A percentile compares a stretch with the other conserved stretches of the same genome.
Conservation (phyloP, 1,140 invertebrate species). For the Luehdorfia chinensis region DNA sequence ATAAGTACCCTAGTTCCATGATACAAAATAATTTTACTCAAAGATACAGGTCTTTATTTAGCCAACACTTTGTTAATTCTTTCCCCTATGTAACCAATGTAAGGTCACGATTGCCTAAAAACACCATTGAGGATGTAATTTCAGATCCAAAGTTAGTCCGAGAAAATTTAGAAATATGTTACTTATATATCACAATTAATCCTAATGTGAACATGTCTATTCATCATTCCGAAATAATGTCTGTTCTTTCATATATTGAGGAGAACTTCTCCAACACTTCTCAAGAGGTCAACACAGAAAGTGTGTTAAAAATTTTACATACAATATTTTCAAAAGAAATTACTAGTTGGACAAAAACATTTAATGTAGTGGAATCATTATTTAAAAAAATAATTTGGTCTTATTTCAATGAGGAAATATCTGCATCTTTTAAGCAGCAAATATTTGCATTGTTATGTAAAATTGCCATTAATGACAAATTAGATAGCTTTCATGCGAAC, state of each 20-base stretch:
- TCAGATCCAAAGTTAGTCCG: constrained; percentile 69
- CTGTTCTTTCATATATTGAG: constrained; percentile 68
- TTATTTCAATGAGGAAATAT: constrained; percentile 55
- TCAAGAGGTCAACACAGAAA: constrained; percentile 39
- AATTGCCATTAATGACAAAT: constrained; percentile 64
- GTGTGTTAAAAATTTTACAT: constrained; percentile 60
- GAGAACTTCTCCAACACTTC: constrained; percentile 54
- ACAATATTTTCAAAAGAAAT: constrained; percentile 56
- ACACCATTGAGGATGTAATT: constrained; percentile 39
- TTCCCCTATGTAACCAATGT: constrained; percentile 77
- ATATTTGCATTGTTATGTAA: constrained; percentile 69
- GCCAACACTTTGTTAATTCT: constrained; percentile 70
- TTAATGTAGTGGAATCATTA: constrained; percentile 48
- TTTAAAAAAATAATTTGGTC: constrained; percentile 64
- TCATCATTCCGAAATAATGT: constrained; percentile 44
- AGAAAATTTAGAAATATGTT: constrained; percentile 77
- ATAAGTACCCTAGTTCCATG: constrained; percentile 44
- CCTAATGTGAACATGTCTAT: constrained; percentile 56
- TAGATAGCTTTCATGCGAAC: constrained; percentile 53
- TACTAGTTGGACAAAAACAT: constrained; percentile 54
- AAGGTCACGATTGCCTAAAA: constrained; percentile 39
- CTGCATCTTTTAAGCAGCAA: constrained; percentile 51
- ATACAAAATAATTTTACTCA: constrained; percentile 69
- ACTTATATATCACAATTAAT: constrained; percentile 72
- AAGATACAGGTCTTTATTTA: constrained; percentile 74